phyloP scores from a whole-genome alignment of 1,140 invertebrate species.

The Agrypnia vestita region DNA sequence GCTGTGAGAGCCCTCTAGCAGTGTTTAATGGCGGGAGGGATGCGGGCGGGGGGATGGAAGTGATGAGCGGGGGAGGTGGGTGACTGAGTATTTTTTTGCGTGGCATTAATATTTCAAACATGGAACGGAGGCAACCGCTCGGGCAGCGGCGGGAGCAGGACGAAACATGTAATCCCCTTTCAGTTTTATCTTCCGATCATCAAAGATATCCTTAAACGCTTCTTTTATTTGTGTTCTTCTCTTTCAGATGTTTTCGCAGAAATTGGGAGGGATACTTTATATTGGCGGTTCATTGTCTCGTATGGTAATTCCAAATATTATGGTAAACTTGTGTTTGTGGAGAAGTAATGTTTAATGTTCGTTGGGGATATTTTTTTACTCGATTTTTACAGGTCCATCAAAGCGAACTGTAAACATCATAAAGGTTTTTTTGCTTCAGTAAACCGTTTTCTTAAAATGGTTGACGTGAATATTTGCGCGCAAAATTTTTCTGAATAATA shows the following conservation, averaged over 20 bases:
- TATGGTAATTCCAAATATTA: slow-evolving; percentile 46
- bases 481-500: neutral
- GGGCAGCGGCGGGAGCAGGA: slow-evolving; percentile 43
- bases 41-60: slow-evolving; percentile 1
- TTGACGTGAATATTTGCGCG: slow-evolving; percentile 2
- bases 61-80: neutral
- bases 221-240: slow-evolving; percentile 58
- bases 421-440: slow-evolving; percentile 12
- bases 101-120: slow-evolving; percentile 60
- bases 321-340: slow-evolving; percentile 42
- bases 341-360: slow-evolving; percentile 44
- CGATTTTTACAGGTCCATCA: slow-evolving; percentile 36
- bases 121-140: slow-evolving; percentile 46
- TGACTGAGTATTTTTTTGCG: slow-evolving; percentile 54
- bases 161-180: slow-evolving; percentile 58
- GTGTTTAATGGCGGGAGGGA: slow-evolving; percentile 37
- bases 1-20: slow-evolving; percentile 26
- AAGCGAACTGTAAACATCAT: slow-evolving; percentile 15
- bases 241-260: slow-evolving; percentile 49
- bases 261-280: slow-evolving; percentile 56
- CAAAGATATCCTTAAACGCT: slow-evolving; percentile 61
- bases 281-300: slow-evolving; percentile 61
- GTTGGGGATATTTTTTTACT: slow-evolving; percentile 35
- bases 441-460: slow-evolving; percentile 22
- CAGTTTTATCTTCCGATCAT: slow-evolving; percentile 57